A percentile compares a stretch with the other conserved stretches of the same genome.
Conservation (phyloP, 2,888 invertebrate species). For the Drosophila prostipennis region DNA sequence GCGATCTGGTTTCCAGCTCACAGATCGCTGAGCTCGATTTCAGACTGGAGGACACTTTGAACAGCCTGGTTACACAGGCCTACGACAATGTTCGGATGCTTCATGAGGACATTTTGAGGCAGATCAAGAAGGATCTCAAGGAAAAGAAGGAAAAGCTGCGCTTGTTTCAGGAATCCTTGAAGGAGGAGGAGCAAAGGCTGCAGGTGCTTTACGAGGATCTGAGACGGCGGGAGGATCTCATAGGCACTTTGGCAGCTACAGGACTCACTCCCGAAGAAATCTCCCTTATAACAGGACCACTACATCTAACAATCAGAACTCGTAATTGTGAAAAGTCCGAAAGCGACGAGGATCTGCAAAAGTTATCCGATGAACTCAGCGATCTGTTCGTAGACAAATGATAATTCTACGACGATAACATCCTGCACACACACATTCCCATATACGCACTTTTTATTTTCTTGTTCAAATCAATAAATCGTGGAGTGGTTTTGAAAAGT, state of each 20-base stretch:
- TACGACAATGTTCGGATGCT: slow-evolving; percentile 51
- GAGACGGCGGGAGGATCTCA: slow-evolving; percentile 12
- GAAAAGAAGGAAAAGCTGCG: slow-evolving; percentile 12
- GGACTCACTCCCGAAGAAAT: not conserved
- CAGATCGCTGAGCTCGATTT: slow-evolving; percentile 43
- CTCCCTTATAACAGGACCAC: no score
- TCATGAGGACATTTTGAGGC: slow-evolving; percentile 53
- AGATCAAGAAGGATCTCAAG: slow-evolving; percentile 34
- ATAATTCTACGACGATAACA: slow-evolving; percentile 2
- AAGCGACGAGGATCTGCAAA: not conserved
- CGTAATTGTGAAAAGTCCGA: no score
- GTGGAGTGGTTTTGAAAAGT: slow-evolving; percentile 34
- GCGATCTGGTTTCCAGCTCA: slow-evolving; percentile 19
- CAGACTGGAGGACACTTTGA: slow-evolving; percentile 41
- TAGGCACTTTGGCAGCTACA: not conserved
- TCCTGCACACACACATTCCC: slow-evolving; percentile 2
- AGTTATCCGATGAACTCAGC: slow-evolving; percentile 1
- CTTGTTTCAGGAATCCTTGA: slow-evolving; percentile 1
- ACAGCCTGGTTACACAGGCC: slow-evolving; percentile 34
- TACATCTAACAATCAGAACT: no score
- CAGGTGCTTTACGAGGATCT: slow-evolving; percentile 9
- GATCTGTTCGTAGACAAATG: slow-evolving; percentile 6
- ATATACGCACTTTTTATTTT: slow-evolving; percentile 13
- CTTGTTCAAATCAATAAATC: slow-evolving; percentile 47
- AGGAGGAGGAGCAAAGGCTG: slow-evolving; percentile 15